Evolutionary conservation across 2,113 vertebrate species (phyloP).

Genomic region (Eubucco bourcierii): DNA sequence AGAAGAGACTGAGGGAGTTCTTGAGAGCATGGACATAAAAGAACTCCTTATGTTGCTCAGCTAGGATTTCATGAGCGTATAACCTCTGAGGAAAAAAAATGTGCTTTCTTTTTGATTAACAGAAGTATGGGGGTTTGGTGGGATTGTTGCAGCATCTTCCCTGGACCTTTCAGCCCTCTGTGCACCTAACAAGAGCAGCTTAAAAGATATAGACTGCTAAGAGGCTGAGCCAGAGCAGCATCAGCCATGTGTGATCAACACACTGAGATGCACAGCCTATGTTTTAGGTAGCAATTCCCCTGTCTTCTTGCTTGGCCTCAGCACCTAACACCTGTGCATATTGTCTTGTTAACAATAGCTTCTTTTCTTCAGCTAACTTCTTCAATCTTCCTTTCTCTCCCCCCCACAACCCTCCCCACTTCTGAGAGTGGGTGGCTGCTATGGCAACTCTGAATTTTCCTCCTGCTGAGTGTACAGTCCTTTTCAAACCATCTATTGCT

Average conservation of each 20-base stretch:
- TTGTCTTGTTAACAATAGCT: slow-evolving; percentile 71
- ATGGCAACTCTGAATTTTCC: slow-evolving; percentile 74
- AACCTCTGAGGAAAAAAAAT: background rate
- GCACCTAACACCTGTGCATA: background rate
- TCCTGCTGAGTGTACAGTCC: slow-evolving; percentile 48
- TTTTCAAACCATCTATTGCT: slow-evolving; percentile 39
- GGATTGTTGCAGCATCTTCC: background rate
- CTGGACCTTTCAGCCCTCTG: background rate
- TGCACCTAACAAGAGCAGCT: background rate
- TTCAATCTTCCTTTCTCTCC: background rate
- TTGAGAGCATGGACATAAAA: too few species aligned
- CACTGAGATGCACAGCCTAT: background rate
- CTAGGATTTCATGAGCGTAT: background rate
- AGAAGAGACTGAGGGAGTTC: too few species aligned
- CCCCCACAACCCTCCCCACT: too few species aligned
- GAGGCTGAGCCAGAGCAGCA: background rate
- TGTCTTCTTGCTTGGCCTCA: background rate
- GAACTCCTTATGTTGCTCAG: background rate
- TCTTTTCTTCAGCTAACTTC: slow-evolving; percentile 30
- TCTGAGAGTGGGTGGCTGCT: slow-evolving; percentile 74
- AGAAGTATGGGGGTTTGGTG: background rate
- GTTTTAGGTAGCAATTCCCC: background rate
- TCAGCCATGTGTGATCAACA: background rate
- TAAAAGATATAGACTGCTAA: background rate
- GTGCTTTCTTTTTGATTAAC: background rate